Evolutionary conservation across 1,140 invertebrate genomes (phyloP).

Genomic region (Camponotus floridanus): DNA sequence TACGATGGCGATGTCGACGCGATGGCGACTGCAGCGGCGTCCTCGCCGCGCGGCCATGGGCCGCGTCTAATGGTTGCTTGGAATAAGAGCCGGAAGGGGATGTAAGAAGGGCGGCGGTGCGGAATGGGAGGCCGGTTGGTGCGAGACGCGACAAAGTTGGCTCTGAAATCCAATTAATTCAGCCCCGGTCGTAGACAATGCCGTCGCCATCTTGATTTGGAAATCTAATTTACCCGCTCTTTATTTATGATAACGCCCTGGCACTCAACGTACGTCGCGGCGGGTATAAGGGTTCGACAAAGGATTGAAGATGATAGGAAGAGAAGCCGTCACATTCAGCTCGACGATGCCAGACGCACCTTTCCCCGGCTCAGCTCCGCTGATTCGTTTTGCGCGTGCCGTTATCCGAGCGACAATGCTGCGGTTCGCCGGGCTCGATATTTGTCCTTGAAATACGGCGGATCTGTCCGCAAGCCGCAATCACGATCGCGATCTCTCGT

Average conservation of each 20-base stretch:
- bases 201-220: conserved; percentile 82
- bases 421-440: conserved; percentile 57
- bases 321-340: conserved; percentile 75
- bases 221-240: conserved; percentile 84
- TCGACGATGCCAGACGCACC: conserved; percentile 52
- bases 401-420: conserved; percentile 61
- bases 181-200: conserved; percentile 80
- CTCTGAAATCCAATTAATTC: conserved; percentile 83
- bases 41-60: conserved; percentile 27
- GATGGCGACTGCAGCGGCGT: conserved; percentile 15
- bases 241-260: conserved; percentile 83
- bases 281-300: conserved; percentile 77
- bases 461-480: conserved; percentile 60
- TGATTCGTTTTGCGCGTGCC: conserved; percentile 43
- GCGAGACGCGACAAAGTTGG: conserved; percentile 78
- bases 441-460: conserved; percentile 57
- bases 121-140: conserved; percentile 50
- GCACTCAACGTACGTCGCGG: conserved; percentile 77
- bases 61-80: conserved; percentile 35
- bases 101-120: conserved; percentile 32
- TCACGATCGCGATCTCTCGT: conserved; percentile 62
- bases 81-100: conserved; percentile 29
- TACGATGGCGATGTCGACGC: conserved; percentile 37
- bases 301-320: conserved; percentile 78
- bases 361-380: not conserved